Base-by-base conservation (phyloP, 2,888 invertebrate species). In the Digitonthophagus gazella region DNA sequence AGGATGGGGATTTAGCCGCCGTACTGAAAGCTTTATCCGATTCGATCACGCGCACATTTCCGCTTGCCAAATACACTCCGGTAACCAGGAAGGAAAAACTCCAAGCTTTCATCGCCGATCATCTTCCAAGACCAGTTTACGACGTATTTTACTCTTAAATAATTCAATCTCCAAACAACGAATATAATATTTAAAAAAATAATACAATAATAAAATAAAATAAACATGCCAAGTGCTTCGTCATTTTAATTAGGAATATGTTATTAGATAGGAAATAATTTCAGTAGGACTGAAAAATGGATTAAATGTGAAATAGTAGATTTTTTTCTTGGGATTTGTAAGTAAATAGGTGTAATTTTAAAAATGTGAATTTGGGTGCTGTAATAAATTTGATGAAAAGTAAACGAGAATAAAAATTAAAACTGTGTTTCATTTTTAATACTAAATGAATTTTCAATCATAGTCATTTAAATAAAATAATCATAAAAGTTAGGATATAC, bases 21-120 rank as follows among this genome's bases (percentile, higher is more conserved):
- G 91, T 93, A 73, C 86, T 93, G 65, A 89, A 91, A 71, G 89
- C 93, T 20, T 85, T 93, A 73, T 90, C 89, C 71, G 93, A 94
- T 80, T 89, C 93, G 67, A 90, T 93, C 63, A 88, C 89, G 64
- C 89, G 93, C 78, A 93, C 93, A 67, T 94, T 93, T 85, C 94
- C 94, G 15, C 87, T 94, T 83, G 85, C 89, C 16, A 90, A 92
- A 83, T 95, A 95, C 84, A 93, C 93, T 2, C 93, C 94, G 0
- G 92, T 95, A 58, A 91, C 92, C 0, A 88, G 90, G 61, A 85
- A 87, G 64, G 94, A 94, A 83, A 92, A 92, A 79, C 83, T 94
- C 65, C 93, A 93, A 85, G 90, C 92, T 65, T 85, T 93, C 74
- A 84, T 93, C 71, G 92, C 93, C 71, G 92, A 93, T 77, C 93